Evolutionary conservation across 1,140 invertebrate species (phyloP), one percentile per base, ranked within the genome.

Genomic region (Sminthurinus signatus): DNA sequence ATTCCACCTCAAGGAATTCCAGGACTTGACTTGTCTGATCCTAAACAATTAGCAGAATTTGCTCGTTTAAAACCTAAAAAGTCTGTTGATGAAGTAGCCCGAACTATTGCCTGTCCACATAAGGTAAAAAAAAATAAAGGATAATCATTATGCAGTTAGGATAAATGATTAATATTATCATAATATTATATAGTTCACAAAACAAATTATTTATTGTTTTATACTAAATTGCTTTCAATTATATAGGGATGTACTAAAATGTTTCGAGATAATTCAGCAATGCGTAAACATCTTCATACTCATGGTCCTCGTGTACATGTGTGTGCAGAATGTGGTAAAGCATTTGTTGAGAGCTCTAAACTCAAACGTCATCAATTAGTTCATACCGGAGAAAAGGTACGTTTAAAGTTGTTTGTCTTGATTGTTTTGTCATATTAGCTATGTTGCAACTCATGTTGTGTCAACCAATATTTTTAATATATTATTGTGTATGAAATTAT

Each of bases 341-440:
- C 95, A 0, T 98, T 98, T 79, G 94, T 98, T 2, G 95, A 98
- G 78, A 95, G 91, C 77, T 96, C 92, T 0, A 98, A 98, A 80
- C 79, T 98, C 55, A 97, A 97, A 76, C 79, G 93, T 73, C 93
- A 96, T 78, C 93, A 96, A 75, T 76, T 96, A 21, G 93, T 96
- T 8, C 93, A 96, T 73, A 96, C 93, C 0, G 93, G 93, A 60
- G 93, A 96, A 76, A 96, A 96, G n/a, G n/a, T n/a, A n/a, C n/a
- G n/a, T n/a, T n/a, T n/a, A n/a, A n/a, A n/a, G n/a, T n/a, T n/a
- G n/a, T n/a, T n/a, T n/a, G n/a, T n/a, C n/a, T n/a, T n/a, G n/a
- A n/a, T n/a, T n/a, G n/a, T n/a, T n/a, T n/a, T n/a, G n/a, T n/a
- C n/a, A n/a, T n/a, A n/a, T n/a, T n/a, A n/a, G n/a, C n/a, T n/a